Evolutionary conservation across 2,113 vertebrate genomes (phyloP).

Genomic region (Epinephelus moara): DNA sequence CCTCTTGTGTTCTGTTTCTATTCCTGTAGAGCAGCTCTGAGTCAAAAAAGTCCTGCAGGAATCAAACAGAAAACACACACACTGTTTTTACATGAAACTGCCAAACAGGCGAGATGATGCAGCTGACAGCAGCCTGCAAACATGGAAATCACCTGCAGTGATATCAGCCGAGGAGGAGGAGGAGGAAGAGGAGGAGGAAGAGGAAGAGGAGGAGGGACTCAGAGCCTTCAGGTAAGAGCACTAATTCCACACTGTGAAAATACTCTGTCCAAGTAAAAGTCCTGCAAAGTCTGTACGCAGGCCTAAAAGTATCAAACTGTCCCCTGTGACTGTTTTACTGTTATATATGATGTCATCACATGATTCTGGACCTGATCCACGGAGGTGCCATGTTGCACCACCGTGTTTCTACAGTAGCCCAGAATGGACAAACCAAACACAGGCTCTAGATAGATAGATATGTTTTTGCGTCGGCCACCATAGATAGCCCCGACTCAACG

Average conservation of each 20-base stretch:
- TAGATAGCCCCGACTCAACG: too few species aligned
- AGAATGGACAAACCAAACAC: too few species aligned
- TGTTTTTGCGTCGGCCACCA: too few species aligned
- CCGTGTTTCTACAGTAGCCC: too few species aligned
- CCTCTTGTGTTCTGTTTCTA: conserved; percentile 76
- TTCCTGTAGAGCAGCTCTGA: conserved; percentile 70
- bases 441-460: too few species aligned
- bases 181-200: background rate
- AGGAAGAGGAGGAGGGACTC: background rate
- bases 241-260: background rate
- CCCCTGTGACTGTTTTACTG: too few species aligned
- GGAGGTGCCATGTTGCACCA: too few species aligned
- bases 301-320: too few species aligned
- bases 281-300: background rate
- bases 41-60: conserved; percentile 69
- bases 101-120: background rate
- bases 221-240: background rate
- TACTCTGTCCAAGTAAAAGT: background rate
- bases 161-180: background rate
- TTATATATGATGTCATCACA: too few species aligned
- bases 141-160: background rate
- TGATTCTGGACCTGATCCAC: too few species aligned
- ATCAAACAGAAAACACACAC: conserved; percentile 7
- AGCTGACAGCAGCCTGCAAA: conserved; percentile 3
- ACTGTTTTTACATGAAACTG: background rate